Conservation (phyloP, 2,797 vertebrate species). For the Lindbergichthys nudifrons region DNA sequence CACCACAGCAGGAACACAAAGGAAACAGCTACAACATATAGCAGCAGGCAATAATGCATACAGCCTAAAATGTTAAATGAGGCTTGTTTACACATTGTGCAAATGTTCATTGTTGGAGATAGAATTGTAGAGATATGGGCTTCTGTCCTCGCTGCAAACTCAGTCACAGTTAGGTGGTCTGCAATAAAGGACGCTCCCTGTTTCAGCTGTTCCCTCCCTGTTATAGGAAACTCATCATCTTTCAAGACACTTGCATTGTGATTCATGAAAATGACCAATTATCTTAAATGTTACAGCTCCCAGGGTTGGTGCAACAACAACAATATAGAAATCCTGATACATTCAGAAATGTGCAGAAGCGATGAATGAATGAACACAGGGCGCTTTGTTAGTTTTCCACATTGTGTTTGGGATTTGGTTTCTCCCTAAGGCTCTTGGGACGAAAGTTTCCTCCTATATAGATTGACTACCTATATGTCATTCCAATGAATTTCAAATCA, state of each 20-base stretch:
- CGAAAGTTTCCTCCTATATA: background rate
- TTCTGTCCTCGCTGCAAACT: background rate
- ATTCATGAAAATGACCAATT: background rate
- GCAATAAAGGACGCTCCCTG: background rate
- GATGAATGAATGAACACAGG: background rate
- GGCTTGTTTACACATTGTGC: slow-evolving; percentile 6
- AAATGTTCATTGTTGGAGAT: background rate
- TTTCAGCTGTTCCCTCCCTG: background rate
- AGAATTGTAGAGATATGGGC: background rate
- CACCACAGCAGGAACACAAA: slow-evolving; percentile 13
- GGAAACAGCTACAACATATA: slow-evolving; percentile 16
- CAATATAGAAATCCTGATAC: slow-evolving; percentile 3
- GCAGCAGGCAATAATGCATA: slow-evolving; percentile 15
- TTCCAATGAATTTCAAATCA: background rate
- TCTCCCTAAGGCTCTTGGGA: background rate
- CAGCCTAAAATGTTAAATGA: slow-evolving; percentile 4
- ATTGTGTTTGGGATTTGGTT: background rate
- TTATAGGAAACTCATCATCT: background rate
- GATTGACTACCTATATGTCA: background rate
- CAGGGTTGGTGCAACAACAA: background rate
- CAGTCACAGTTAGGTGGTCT: background rate
- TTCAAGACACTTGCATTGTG: background rate
- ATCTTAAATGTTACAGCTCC: background rate
- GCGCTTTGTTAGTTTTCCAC: background rate
- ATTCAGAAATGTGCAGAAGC: background rate